phyloP scores from a whole-genome alignment of 2,888 invertebrate species.

The Stenoptilia bipunctidactyla region DNA sequence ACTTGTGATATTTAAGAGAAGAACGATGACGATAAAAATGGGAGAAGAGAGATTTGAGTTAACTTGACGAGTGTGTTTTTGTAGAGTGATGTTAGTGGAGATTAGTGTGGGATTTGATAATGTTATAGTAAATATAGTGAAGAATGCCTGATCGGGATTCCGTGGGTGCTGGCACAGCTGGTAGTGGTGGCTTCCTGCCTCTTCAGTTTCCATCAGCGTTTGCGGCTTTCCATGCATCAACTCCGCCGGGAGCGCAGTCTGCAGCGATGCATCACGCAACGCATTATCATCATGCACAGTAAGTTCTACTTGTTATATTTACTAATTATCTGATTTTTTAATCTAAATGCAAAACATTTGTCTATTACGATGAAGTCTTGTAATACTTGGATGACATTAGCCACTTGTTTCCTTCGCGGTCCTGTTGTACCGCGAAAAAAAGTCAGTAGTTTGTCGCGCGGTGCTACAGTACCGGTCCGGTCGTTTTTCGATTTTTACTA shows the following conservation, averaged over 20 bases:
- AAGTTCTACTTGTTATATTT: slow-evolving; percentile 24
- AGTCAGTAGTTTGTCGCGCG: too few species aligned
- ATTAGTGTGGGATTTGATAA: slow-evolving; percentile 28
- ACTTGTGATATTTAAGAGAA: slow-evolving; percentile 7
- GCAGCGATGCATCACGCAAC: slow-evolving; percentile 72
- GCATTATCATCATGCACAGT: slow-evolving; percentile 66
- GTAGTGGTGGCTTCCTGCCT: slow-evolving; percentile 69
- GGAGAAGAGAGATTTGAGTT: slow-evolving; percentile 42
- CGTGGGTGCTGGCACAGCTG: slow-evolving; percentile 68
- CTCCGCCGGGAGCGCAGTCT: slow-evolving; percentile 70
- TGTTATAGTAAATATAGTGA: slow-evolving; percentile 40
- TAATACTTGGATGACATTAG: too few species aligned
- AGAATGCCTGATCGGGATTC: slow-evolving; percentile 70
- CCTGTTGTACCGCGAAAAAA: too few species aligned
- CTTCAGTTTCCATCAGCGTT: slow-evolving; percentile 70
- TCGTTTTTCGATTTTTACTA: too few species aligned
- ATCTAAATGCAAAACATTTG: too few species aligned
- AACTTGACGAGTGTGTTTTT: slow-evolving; percentile 38
- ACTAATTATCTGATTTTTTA: too few species aligned
- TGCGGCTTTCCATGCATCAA: slow-evolving; percentile 73
- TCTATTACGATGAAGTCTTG: too few species aligned
- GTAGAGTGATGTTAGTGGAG: slow-evolving; percentile 18
- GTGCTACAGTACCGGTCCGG: too few species aligned
- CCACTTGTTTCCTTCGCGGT: too few species aligned
- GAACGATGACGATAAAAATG: slow-evolving; percentile 29